Conservation (phyloP, 2,888 invertebrate species). For the Lasioglossum oenotherae region DNA sequence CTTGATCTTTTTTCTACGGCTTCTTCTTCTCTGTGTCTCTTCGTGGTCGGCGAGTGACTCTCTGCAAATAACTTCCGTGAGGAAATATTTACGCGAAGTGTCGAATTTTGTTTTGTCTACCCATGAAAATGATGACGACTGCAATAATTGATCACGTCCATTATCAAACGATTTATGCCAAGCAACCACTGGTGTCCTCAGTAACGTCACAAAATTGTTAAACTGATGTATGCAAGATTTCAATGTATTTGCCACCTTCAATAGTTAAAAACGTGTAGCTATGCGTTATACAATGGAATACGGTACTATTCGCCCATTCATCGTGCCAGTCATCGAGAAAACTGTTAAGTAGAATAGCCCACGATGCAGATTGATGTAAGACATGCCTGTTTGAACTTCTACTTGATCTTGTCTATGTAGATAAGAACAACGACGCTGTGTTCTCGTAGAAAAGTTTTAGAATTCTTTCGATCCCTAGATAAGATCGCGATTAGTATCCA, state of each 20-base stretch:
- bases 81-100: not conserved
- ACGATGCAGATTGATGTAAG: not conserved
- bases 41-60: conserved; percentile 10
- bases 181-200: too few species aligned
- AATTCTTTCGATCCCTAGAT: not conserved
- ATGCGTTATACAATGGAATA: too few species aligned
- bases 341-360: too few species aligned
- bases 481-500: not conserved
- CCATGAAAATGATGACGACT: not conserved
- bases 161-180: not conserved
- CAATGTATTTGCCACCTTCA: not conserved
- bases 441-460: not conserved
- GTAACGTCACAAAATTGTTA: too few species aligned
- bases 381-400: not conserved
- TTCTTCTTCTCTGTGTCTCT: not conserved
- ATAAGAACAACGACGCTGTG: not conserved
- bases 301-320: not conserved
- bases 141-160: not conserved
- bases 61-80: conserved; percentile 23
- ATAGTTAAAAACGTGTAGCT: not conserved
- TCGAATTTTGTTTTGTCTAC: not conserved
- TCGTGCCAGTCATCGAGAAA: not conserved
- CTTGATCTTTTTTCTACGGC: conserved; percentile 25
- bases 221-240: not conserved
- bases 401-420: not conserved